A percentile compares a stretch with the other conserved stretches of the same genome.
phyloP scores from a whole-genome alignment of 2,113 vertebrate genomes.

The Eudyptes chrysolophus region DNA sequence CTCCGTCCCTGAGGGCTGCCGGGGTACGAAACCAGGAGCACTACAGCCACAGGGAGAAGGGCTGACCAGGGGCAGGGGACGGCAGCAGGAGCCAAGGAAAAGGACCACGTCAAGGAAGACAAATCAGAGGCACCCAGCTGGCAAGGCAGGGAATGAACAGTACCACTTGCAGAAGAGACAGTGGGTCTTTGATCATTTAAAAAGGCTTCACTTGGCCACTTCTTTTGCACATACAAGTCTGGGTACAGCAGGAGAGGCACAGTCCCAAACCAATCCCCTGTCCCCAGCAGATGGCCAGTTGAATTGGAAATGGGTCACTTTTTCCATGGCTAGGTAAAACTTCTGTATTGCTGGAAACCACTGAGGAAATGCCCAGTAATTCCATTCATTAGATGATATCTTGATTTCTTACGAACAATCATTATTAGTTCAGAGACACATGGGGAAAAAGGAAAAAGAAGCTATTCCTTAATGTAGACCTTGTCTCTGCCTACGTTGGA shows the following conservation, averaged over 20 bases:
- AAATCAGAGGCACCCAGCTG: not conserved
- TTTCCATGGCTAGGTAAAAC: not conserved
- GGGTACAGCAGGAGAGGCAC: not conserved
- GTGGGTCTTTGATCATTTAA: not conserved
- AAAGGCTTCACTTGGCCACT: not conserved
- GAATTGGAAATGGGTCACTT: not conserved
- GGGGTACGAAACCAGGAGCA: not conserved
- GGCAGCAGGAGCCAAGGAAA: fast-evolving
- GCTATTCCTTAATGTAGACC: not conserved
- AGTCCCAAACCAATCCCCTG: not conserved
- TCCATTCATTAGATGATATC: not conserved
- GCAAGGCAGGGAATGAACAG: not conserved
- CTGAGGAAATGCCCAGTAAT: not conserved
- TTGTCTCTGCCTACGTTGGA: not conserved
- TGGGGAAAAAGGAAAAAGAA: not conserved
- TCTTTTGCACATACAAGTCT: not conserved
- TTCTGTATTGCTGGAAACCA: not conserved
- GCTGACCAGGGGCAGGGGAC: not conserved
- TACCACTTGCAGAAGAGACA: not conserved
- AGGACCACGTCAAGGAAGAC: not conserved
- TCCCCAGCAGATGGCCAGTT: fast-evolving
- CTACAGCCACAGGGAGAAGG: not conserved
- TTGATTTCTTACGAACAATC: not conserved
- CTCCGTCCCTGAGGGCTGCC: not conserved
- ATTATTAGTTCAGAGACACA: not conserved